These are phyloP conservation scores for Cheilosia variabilis DNA, from an alignment of 2,888 invertebrate species.

Conservation along the genomic window DNA sequence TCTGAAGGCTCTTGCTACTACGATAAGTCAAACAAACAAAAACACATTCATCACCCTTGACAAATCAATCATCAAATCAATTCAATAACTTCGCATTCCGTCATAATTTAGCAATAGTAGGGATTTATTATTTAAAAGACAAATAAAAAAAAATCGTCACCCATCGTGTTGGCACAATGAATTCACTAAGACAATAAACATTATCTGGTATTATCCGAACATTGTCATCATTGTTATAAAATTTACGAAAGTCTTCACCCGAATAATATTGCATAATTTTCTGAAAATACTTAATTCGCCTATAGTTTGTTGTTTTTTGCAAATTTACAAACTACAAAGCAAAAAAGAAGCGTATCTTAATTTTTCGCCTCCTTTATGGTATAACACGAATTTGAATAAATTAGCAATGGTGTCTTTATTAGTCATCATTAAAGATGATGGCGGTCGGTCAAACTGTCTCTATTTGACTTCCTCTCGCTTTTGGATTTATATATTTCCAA, in stretches of 20 bases:
- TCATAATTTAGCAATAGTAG: neutral
- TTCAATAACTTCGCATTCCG: neutral
- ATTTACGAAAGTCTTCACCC: constrained; percentile 1
- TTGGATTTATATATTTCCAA: neutral
- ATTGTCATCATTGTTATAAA: neutral
- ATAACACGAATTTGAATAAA: constrained; percentile 6
- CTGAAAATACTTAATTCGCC: neutral
- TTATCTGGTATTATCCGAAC: neutral
- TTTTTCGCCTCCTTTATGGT: constrained; percentile 2
- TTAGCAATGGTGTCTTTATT: neutral
- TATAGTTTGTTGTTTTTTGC: neutral
- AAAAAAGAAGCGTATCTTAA: neutral
- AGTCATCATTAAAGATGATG: constrained; percentile 7
- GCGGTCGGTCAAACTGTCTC: neutral
- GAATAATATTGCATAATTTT: neutral
- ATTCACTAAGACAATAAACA: neutral
- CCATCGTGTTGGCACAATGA: neutral
- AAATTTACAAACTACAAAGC: neutral
- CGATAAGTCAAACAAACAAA: too few species aligned
- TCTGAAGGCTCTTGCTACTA: too few species aligned
- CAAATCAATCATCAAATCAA: neutral
- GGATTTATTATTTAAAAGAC: neutral
- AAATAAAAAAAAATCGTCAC: neutral
- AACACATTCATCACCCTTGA: too few species aligned
- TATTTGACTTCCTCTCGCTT: constrained; percentile 7